Evolutionary conservation across 1,140 invertebrate genomes (phyloP).

Genomic region (Doryteuthis pealeii): DNA sequence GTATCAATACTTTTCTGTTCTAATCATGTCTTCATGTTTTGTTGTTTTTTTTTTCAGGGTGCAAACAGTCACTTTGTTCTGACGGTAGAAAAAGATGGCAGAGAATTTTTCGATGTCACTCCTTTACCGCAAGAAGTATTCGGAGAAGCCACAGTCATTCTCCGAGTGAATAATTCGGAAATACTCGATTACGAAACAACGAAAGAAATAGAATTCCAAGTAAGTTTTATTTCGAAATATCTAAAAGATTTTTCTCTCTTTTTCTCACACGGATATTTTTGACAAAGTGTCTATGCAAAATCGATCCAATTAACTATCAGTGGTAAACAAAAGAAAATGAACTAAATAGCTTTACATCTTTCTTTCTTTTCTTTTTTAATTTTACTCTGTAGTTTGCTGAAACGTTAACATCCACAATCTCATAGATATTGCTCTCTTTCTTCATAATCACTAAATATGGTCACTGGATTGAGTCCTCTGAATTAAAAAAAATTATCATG

Average conservation of each 20-base stretch:
- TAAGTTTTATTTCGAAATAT: conserved; percentile 28
- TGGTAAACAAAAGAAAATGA: too few relatives aligned
- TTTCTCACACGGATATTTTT: not conserved
- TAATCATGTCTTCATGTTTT: not conserved
- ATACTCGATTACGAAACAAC: conserved; percentile 84
- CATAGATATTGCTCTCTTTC: too few relatives aligned
- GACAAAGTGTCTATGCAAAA: not conserved
- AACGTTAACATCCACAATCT: too few relatives aligned
- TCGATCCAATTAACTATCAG: not conserved
- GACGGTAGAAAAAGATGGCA: conserved; percentile 74
- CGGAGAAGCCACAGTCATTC: conserved; percentile 89
- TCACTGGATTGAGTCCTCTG: too few relatives aligned
- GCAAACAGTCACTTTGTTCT: conserved; percentile 89
- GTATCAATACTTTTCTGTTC: too few relatives aligned
- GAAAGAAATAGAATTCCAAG: conserved; percentile 69
- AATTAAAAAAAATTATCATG: too few relatives aligned
- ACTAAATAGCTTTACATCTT: not conserved
- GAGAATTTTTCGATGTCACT: conserved; percentile 79
- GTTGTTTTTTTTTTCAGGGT: conserved; percentile 66
- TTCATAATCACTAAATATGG: too few relatives aligned
- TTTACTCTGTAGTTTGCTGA: too few relatives aligned
- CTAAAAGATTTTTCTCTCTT: not conserved
- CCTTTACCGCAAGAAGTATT: conserved; percentile 84
- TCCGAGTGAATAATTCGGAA: conserved; percentile 82
- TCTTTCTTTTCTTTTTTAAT: too few relatives aligned